Base-by-base conservation (phyloP, 2,888 invertebrate species). In the Malthinus flaveolus region DNA sequence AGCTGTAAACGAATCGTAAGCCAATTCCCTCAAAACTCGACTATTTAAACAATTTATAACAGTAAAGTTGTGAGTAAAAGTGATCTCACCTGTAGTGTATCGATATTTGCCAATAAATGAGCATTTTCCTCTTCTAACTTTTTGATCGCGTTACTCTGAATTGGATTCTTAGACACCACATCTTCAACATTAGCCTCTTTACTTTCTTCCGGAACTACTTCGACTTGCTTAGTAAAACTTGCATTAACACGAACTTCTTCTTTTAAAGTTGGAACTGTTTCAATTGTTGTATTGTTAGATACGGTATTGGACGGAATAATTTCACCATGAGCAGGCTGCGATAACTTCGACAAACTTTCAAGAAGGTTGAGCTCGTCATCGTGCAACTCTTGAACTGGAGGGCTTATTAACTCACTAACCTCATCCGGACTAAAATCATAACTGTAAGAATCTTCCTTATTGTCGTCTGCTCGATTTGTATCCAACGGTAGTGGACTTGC, bases 1-100 rank as follows among this genome's bases (percentile, higher is more conserved):
- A 63, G 83, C 84, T 36, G 80, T 81, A 15, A 75, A 75, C 49
- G 70, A 69, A 33, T 71, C 71, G 56, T 78, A 66, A 68, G 65
- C 12, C 10, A 31, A n/a, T n/a, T n/a, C n/a, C n/a, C 7, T 35
- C 6, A n/a, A 31, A 32, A 8, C 11, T 49, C 9, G 9, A 52
- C 11, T 37, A 11, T 37, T 9, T 37, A 37, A 37, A 11, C 13
- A 37, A 37, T 37, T 8, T 7, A 9, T 5, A 37, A 37, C 4
- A 7, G 1, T 47, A 11, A 33, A n/a, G 32, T 47, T 35, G 36
- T 10, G 36, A 12, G 34, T 13, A 36, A 35, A 49, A 10, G 55
- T 23, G 23, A 23, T 23, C 77, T 73, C 70, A 80, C 80, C 75
- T 74, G 77, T 7, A 78, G 66, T 34, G 66, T 62, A 45, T 73